These are phyloP conservation scores for Argentina silus DNA, from an alignment of 2,797 vertebrate genomes.

Conservation along the genomic window DNA sequence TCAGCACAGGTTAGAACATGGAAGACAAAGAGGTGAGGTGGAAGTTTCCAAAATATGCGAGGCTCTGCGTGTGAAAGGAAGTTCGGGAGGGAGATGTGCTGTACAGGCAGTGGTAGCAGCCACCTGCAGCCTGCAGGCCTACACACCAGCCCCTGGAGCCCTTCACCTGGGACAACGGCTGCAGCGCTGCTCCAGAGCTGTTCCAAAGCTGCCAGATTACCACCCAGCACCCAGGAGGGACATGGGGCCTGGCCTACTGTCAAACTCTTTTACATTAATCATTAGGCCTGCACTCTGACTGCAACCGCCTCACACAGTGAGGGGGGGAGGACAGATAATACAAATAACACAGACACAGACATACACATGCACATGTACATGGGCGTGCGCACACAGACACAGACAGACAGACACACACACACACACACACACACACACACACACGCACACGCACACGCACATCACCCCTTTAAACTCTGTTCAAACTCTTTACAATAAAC, in stretches of 20 bases:
- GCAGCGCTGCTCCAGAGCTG: conserved; percentile 40
- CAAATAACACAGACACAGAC: neutral
- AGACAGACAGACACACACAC: conserved; percentile 10
- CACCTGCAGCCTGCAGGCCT: conserved; percentile 78
- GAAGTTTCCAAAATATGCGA: no score
- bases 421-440: neutral
- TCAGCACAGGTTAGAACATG: no score
- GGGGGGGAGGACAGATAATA: conserved; percentile 12
- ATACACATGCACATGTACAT: neutral
- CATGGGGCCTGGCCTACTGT: conserved; percentile 70
- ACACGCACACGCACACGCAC: conserved; percentile 1
- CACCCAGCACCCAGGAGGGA: conserved; percentile 72
- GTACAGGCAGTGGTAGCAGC: conserved; percentile 22
- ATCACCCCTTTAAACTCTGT: neutral
- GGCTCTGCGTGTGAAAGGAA: neutral
- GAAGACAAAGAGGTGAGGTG: no score
- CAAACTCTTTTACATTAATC: conserved; percentile 76
- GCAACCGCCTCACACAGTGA: conserved; percentile 10
- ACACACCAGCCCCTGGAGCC: conserved; percentile 68
- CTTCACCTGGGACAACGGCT: conserved; percentile 77
- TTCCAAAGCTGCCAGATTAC: conserved; percentile 68
- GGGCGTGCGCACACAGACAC: conserved; percentile 3
- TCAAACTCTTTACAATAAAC: neutral
- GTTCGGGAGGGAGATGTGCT: conserved; percentile 3
- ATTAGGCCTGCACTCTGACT: conserved; percentile 52